Conservation (phyloP, 2,888 invertebrate species). For the Holacanthella duospinosa region DNA sequence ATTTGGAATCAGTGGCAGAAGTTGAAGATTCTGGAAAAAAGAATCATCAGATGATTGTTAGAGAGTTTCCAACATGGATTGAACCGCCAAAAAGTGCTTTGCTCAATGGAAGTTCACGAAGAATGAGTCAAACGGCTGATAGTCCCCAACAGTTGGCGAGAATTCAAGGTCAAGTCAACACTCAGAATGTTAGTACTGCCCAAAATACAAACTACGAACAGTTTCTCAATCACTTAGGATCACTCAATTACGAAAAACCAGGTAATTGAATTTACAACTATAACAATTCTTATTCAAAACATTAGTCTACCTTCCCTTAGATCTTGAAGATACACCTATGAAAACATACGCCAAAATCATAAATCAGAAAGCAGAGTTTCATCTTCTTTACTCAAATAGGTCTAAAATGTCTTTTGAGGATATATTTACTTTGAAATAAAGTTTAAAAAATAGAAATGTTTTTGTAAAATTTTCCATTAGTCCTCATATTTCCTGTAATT, state of each 20-base stretch:
- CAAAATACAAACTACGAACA: conserved; percentile 23
- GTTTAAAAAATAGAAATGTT: too few species aligned
- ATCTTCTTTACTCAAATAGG: too few species aligned
- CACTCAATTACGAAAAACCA: conserved; percentile 30
- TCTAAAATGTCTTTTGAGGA: too few species aligned
- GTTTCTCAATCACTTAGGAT: conserved; percentile 32
- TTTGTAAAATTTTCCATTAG: too few species aligned
- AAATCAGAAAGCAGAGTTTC: too few species aligned
- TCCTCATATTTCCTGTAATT: too few species aligned
- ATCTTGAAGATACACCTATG: too few species aligned
- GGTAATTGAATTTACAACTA: conserved; percentile 26
- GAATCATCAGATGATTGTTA: conserved; percentile 26
- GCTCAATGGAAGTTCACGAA: neutral
- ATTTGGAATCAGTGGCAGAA: conserved; percentile 11
- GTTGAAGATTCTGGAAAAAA: neutral
- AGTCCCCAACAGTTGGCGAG: neutral
- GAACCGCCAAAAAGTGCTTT: conserved; percentile 14
- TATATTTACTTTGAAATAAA: too few species aligned
- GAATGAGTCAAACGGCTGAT: neutral
- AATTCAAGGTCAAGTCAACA: neutral
- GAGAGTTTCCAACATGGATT: conserved; percentile 33
- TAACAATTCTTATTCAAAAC: too few species aligned
- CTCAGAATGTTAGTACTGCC: conserved; percentile 6
- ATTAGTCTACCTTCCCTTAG: too few species aligned
- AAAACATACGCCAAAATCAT: too few species aligned